A percentile compares a stretch with the other conserved stretches of the same genome.
Evolutionary conservation across 2,888 invertebrate species (phyloP).

Genomic region (Mantis religiosa): DNA sequence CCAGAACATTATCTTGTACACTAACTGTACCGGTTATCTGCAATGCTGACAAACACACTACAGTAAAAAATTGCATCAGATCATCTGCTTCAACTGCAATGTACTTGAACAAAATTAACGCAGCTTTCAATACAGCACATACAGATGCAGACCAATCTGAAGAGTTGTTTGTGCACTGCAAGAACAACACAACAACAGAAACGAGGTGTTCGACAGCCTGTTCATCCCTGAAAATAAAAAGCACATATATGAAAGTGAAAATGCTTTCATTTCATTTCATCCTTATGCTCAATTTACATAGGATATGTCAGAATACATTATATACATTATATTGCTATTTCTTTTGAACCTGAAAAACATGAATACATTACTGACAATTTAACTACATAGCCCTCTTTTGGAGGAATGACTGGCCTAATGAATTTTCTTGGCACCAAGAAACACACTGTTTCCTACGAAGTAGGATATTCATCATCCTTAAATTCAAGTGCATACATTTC

Average conservation of each 20-base stretch:
- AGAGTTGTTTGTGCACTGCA: not conserved
- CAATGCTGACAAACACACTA: not conserved
- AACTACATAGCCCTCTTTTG: too few relatives aligned
- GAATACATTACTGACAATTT: too few relatives aligned
- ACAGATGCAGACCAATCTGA: not conserved
- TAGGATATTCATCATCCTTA: too few relatives aligned
- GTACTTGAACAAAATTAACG: not conserved
- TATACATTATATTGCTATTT: too few relatives aligned
- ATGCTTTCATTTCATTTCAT: too few relatives aligned
- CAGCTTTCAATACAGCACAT: not conserved
- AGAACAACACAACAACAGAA: not conserved
- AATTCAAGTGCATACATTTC: too few relatives aligned
- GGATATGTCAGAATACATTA: too few relatives aligned
- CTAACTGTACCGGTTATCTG: not conserved
- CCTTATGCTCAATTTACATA: too few relatives aligned
- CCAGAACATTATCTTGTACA: not conserved
- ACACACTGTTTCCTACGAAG: too few relatives aligned
- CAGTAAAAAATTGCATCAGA: not conserved
- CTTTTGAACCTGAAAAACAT: too few relatives aligned
- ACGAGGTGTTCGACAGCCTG: not conserved
- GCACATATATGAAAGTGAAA: not conserved
- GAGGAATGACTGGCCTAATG: too few relatives aligned
- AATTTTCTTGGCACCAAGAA: too few relatives aligned
- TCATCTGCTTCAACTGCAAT: not conserved
- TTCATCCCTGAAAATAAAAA: not conserved